Evolutionary conservation across 2,113 vertebrate genomes (phyloP), one percentile per base, ranked within the genome.

Genomic region (Barbus barbus): DNA sequence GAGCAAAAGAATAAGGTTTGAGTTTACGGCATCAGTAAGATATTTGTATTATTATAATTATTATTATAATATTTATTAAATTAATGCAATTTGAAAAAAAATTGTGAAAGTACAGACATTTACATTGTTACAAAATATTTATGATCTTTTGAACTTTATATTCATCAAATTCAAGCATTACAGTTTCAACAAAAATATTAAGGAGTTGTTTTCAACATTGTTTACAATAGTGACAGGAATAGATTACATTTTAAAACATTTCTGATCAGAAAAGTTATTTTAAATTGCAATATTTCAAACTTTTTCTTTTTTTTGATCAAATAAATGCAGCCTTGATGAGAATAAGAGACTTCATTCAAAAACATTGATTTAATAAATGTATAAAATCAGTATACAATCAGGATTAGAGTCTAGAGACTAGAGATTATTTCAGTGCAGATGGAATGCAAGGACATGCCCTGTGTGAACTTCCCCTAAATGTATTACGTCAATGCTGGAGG

Each of bases 401-500:
- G 4, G 13, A 14, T 13, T 48, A 4, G 46, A 48, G 46, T 48
- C 13, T 48, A 48, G 13, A 48, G 46, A 48, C 46, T 14, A 48
- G 4, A 48, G 13, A 48, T 14, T 48, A 48, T 48, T 48, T 48
- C 46, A 48, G 16, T 48, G 16, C 28, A 33, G 63, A 67, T 18
- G 63, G 63, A 67, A 67, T 67, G 63, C 63, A 67, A 18, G 16
- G 63, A 67, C 63, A 67, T 67, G 63, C 2, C 63, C 63, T 16
- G 2, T 67, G 63, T 72, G 67, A 72, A 72, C 18, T 20, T 8
- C 36, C 33, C 16, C 33, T 72, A 41, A 5, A 22, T 4, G 9
- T 22, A 72, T 31, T 67, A 20, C 22, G 33, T 72, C 36, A 38
- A 38, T 72, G 31, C 9, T 41, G 67, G 36, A 72, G 31, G 33